A percentile compares a stretch with the other conserved stretches of the same genome.
phyloP scores from a whole-genome alignment of 2,888 invertebrate species.

The Cephus nigrinus region DNA sequence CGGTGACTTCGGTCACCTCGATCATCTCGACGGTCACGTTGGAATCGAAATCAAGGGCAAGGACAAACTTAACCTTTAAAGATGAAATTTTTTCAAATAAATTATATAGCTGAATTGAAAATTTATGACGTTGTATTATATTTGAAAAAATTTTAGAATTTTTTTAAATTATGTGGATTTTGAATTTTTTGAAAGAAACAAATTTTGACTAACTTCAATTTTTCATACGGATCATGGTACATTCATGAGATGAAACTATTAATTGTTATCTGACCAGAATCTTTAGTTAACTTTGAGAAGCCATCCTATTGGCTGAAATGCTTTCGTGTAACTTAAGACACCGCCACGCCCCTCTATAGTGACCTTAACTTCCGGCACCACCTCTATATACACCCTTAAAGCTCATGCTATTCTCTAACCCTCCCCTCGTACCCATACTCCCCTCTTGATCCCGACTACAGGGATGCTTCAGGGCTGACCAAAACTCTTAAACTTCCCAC shows the following conservation, averaged over 20 bases:
- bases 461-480: conserved; percentile 34
- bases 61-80: background rate
- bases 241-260: background rate
- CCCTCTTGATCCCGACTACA: conserved; percentile 5
- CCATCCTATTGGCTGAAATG: conserved; percentile 31
- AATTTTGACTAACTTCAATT: background rate
- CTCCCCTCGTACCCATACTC: conserved; percentile 36
- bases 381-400: conserved; percentile 45
- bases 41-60: background rate
- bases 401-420: conserved; percentile 29
- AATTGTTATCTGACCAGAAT: background rate
- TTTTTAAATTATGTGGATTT: background rate
- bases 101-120: background rate
- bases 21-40: background rate
- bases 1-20: background rate
- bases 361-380: conserved; percentile 50
- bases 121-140: background rate
- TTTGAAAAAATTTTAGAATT: background rate
- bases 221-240: background rate
- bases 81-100: background rate
- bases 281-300: background rate
- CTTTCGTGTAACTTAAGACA: conserved; percentile 41
- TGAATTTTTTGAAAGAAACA: background rate
- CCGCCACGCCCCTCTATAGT: conserved; percentile 54
- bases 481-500: conserved; percentile 15